phyloP scores from a whole-genome alignment of 2,888 invertebrate genomes.

The Stomorhina lunata region DNA sequence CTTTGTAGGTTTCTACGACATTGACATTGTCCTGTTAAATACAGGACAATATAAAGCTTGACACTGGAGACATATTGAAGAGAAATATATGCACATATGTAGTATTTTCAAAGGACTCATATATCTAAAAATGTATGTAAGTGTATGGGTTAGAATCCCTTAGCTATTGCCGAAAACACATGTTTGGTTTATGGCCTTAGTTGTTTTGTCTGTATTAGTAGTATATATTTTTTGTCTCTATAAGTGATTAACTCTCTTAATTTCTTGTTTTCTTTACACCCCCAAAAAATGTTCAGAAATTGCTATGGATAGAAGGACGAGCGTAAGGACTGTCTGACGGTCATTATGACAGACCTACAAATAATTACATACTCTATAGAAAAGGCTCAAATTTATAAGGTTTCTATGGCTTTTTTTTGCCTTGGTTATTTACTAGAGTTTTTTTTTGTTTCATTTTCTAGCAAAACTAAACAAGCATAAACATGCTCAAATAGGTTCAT shows the following conservation, averaged over 20 bases:
- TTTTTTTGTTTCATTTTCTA: not conserved
- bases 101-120: too few species aligned
- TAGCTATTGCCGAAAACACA: constrained; percentile 46
- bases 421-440: too few species aligned
- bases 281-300: not conserved
- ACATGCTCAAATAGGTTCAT: too few species aligned
- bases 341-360: too few species aligned
- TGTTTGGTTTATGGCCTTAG: constrained; percentile 16
- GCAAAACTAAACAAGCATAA: not conserved
- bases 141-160: constrained; percentile 4
- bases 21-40: constrained; percentile 15
- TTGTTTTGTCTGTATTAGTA: too few species aligned
- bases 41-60: not conserved
- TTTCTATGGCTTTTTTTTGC: too few species aligned
- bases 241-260: not conserved
- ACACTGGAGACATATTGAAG: too few species aligned
- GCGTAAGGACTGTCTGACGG: too few species aligned
- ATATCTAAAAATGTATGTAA: not conserved
- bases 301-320: not conserved
- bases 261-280: not conserved
- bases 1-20: constrained; percentile 15
- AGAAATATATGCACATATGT: too few species aligned
- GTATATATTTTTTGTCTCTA: not conserved
- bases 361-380: too few species aligned
- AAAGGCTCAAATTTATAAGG: too few species aligned